Evolutionary conservation across 53 echinoderm and acorn worm genomes (phyloP).

Genomic region (Mesocentrotus franciscanus): DNA sequence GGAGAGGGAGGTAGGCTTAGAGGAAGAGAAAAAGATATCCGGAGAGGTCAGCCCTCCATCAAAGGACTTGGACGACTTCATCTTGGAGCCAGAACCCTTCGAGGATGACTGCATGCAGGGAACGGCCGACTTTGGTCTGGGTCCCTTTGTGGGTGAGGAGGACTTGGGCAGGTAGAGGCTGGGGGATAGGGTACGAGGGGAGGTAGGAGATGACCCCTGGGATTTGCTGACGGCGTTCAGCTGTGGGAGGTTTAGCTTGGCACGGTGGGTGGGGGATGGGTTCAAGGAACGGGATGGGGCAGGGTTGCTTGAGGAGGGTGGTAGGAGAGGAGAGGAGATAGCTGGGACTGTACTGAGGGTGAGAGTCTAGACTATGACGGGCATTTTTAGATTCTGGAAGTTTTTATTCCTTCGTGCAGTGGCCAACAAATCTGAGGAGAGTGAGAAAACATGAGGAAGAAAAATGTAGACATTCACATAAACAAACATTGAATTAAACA

Average conservation of each 20-base stretch:
- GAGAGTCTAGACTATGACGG: conserved; percentile 64
- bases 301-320: background rate
- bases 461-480: conserved; percentile 42
- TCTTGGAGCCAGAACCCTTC: conserved; percentile 27
- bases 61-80: conserved; percentile 59
- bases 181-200: conserved; percentile 51
- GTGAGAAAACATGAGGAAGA: conserved; percentile 20
- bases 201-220: conserved; percentile 55
- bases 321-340: background rate
- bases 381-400: conserved; percentile 59
- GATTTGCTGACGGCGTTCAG: conserved; percentile 9
- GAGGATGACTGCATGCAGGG: conserved; percentile 45
- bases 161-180: conserved; percentile 56
- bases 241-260: conserved; percentile 49
- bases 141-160: conserved; percentile 46
- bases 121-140: conserved; percentile 53
- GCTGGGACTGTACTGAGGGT: conserved; percentile 37
- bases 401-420: conserved; percentile 55
- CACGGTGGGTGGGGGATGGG: conserved; percentile 62
- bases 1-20: conserved; percentile 53
- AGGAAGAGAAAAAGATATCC: conserved; percentile 26
- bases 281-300: conserved; percentile 44
- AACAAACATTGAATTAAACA: conserved; percentile 10
- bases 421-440: conserved; percentile 66
- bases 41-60: conserved; percentile 52